A percentile compares a stretch with the other conserved stretches of the same genome.
Conservation (phyloP, 2,113 vertebrate genomes). For the Tympanuchus pallidicinctus region DNA sequence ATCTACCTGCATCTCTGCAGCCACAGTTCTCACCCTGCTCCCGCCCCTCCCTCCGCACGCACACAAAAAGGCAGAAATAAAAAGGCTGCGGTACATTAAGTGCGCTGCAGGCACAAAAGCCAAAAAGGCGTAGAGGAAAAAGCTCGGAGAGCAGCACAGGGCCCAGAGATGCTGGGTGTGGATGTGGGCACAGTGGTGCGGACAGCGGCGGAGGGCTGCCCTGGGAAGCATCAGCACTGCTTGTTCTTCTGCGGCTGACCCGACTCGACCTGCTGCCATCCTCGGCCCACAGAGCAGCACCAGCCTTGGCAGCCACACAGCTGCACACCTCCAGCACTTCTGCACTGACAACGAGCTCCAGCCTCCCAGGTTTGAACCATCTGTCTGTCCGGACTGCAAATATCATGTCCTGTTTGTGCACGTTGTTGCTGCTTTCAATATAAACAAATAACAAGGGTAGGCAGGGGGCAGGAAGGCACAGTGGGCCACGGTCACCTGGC, state of each 20-base stretch:
- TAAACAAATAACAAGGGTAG: fast-evolving
- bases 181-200: fast-evolving
- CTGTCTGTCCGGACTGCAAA: not conserved
- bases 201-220: not conserved
- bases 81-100: not conserved
- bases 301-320: no score
- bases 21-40: not conserved
- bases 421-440: not conserved
- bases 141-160: not conserved
- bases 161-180: not conserved
- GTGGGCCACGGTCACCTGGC: fast-evolving
- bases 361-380: not conserved
- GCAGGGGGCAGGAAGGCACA: not conserved
- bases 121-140: slow-evolving; percentile 17
- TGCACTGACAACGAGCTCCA: not conserved
- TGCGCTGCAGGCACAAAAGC: slow-evolving; percentile 55
- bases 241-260: no score
- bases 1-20: slow-evolving; percentile 71
- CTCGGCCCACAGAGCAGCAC: no score
- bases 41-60: not conserved
- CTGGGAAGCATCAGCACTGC: not conserved
- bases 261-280: no score
- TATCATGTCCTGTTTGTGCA: not conserved
- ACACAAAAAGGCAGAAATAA: fast-evolving
- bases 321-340: not conserved